Evolutionary conservation across 1,140 invertebrate genomes (phyloP), one percentile per base, ranked within the genome.

Genomic region (Xylocopa sonorina): DNA sequence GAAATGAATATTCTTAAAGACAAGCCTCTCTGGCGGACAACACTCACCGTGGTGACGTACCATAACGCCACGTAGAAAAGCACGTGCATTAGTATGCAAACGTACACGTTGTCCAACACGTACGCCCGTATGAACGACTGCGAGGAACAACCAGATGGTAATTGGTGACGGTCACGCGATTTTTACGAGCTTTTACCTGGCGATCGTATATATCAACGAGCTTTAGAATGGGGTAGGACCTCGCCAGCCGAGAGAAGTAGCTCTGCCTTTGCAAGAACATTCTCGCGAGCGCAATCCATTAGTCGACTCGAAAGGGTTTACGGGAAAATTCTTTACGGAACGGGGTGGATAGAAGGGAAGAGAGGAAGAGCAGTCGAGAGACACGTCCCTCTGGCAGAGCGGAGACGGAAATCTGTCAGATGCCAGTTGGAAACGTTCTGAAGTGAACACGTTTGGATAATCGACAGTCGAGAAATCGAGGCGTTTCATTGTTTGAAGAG

Each of bases 31-130:
- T n/a, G n/a, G n/a, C n/a, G n/a, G n/a, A n/a, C n/a, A n/a, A n/a
- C n/a, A 82, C 84, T 88, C 83, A 93, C 92, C 80, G 90, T 89
- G 64, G 89, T 89, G 38, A 89, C 89, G 64, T 90, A 92, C 90
- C 90, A 92, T 3, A 92, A 41, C 18, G 87, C 83, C 29, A 82
- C 64, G 53, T 91, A 92, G 78, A 93, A 90, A 24, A 92, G 29
- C 46, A 88, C 64, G 72, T 91, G 91, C 79, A 89, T 88, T 48
- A 91, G 81, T 53, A 91, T 85, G 69, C 88, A 91, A 21, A 92
- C 64, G 53, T 81, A 88, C 21, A 88, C 69, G 62, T 92, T 91
- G 74, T 92, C 91, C 85, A 89, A 84, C 78, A 93, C 38, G 53
- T 92, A 89, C 64, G 83, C 81, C 18, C 88, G 87, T 81, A 93